Conservation (phyloP, 2,113 vertebrate genomes). For the Sebastes fasciatus region DNA sequence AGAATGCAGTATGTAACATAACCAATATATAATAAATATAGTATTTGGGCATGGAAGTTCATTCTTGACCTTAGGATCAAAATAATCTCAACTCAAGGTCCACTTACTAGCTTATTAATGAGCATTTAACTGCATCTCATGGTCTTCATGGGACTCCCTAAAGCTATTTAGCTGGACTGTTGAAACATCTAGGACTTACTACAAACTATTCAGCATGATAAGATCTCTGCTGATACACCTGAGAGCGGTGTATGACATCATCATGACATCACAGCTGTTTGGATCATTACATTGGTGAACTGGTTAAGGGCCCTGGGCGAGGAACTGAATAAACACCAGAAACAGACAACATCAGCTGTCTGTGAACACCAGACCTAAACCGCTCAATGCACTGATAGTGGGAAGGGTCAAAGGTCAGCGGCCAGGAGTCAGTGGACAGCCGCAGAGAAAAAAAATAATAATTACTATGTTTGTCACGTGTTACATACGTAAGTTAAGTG, state of each 20-base stretch:
- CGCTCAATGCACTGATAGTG: background rate
- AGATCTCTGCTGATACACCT: background rate
- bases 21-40: background rate
- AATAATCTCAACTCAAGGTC: too few relatives aligned
- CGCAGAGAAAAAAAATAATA: too few relatives aligned
- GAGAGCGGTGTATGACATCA: background rate
- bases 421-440: too few relatives aligned
- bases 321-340: background rate
- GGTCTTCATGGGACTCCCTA: background rate
- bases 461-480: too few relatives aligned
- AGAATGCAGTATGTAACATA: background rate
- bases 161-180: background rate
- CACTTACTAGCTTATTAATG: background rate
- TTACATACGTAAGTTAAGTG: too few relatives aligned
- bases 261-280: background rate
- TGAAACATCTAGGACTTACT: background rate
- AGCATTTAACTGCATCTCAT: background rate
- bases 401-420: too few relatives aligned
- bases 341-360: background rate
- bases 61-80: too few relatives aligned
- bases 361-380: background rate
- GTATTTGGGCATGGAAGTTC: background rate
- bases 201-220: background rate
- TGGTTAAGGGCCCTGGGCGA: background rate
- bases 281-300: background rate